These are phyloP conservation scores for Oxystoma pomonae DNA, from an alignment of 2,888 invertebrate genomes.

Conservation along the genomic window DNA sequence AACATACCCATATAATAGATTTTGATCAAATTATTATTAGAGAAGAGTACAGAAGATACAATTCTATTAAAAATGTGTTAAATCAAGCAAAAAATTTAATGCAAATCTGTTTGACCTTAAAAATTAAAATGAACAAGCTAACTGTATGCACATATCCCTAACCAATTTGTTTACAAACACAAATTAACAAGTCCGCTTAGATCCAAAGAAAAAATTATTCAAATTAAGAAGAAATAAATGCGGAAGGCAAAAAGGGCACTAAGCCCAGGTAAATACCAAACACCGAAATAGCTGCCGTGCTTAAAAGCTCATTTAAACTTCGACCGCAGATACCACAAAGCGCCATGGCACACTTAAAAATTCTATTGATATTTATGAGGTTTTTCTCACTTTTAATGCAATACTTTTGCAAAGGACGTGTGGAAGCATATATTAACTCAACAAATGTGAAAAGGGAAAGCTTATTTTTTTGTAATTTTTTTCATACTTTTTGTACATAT, in stretches of 20 bases:
- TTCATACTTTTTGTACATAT: too few species aligned
- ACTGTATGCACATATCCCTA: too few species aligned
- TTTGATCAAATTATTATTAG: too few species aligned
- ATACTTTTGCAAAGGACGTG: slow-evolving; percentile 31
- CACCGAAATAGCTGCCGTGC: too few species aligned
- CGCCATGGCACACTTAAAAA: slow-evolving; percentile 32
- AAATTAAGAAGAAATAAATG: background rate
- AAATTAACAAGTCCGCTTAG: background rate
- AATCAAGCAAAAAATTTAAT: too few species aligned
- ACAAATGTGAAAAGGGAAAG: background rate
- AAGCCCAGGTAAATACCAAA: background rate
- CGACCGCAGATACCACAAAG: slow-evolving; percentile 28
- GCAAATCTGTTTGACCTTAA: too few species aligned
- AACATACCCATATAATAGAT: too few species aligned
- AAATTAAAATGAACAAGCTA: too few species aligned
- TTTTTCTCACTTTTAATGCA: slow-evolving; percentile 32
- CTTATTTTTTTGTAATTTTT: background rate
- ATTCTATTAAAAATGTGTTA: too few species aligned
- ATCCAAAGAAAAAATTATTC: background rate
- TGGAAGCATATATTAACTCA: slow-evolving; percentile 35
- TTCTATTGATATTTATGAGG: slow-evolving; percentile 41
- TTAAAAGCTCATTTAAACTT: slow-evolving; percentile 14
- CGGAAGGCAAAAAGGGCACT: background rate
- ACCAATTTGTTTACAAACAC: background rate
- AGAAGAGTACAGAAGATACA: too few species aligned